Conservation (phyloP, 2,797 vertebrate genomes). For the Sphenodon punctatus region DNA sequence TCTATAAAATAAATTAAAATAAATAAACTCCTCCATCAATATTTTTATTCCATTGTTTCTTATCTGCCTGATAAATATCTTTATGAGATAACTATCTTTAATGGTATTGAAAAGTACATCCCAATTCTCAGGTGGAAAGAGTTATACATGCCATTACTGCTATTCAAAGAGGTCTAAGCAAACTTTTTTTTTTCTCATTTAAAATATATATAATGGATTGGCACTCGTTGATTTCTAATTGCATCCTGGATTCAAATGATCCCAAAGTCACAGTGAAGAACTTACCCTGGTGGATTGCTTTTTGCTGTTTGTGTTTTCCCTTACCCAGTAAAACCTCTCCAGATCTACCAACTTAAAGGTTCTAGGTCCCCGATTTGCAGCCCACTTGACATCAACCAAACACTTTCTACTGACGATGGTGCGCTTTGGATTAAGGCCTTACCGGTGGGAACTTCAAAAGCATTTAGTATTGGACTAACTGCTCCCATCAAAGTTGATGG, state of each 20-base stretch:
- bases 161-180: background rate
- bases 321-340: background rate
- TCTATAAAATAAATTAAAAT: too few relatives aligned
- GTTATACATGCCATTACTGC: background rate
- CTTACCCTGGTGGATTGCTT: background rate
- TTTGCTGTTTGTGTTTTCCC: accelerated
- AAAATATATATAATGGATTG: background rate
- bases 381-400: background rate
- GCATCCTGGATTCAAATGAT: background rate
- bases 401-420: background rate
- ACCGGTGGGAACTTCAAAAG: background rate
- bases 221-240: background rate
- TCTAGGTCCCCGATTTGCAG: background rate
- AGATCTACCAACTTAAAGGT: background rate
- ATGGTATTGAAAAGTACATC: too few relatives aligned
- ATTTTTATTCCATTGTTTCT: too few relatives aligned
- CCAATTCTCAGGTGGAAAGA: too few relatives aligned
- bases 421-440: background rate
- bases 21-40: too few relatives aligned
- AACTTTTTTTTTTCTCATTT: background rate
- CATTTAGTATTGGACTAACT: background rate
- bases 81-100: too few relatives aligned
- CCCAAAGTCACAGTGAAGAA: background rate
- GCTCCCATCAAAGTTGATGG: background rate
- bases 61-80: too few relatives aligned